Conservation (phyloP, 2,888 invertebrate species). For the Brachyopa scutellaris region DNA sequence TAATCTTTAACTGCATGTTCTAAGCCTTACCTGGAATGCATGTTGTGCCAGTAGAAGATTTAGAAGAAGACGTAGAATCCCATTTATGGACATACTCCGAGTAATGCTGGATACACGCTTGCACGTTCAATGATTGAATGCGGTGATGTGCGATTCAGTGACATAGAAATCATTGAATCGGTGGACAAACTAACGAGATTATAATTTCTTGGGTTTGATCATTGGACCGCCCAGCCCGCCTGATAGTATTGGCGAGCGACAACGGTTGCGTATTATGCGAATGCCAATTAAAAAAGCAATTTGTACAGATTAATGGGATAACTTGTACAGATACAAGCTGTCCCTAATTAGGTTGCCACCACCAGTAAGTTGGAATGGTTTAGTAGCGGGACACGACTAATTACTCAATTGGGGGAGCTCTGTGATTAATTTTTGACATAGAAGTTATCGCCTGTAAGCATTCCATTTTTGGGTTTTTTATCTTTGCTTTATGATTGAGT, state of each 20-base stretch:
- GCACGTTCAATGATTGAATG: neutral
- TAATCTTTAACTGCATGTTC: neutral
- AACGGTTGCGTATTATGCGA: neutral
- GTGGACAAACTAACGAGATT: slow-evolving; percentile 30
- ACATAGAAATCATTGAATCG: slow-evolving; percentile 3
- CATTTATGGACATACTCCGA: neutral
- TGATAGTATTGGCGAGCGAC: neutral
- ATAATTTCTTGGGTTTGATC: slow-evolving; percentile 33
- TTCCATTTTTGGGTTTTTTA: neutral
- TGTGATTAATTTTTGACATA: slow-evolving; percentile 21
- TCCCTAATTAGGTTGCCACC: slow-evolving; percentile 2
- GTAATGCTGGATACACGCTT: too few species aligned
- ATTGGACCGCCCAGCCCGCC: neutral
- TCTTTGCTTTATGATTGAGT: too few species aligned
- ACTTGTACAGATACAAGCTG: slow-evolving; percentile 14
- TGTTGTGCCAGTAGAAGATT: neutral
- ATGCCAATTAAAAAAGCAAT: slow-evolving; percentile 44
- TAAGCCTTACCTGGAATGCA: slow-evolving; percentile 28
- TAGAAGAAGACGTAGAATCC: neutral
- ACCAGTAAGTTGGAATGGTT: too few species aligned
- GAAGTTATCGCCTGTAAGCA: neutral
- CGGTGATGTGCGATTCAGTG: neutral
- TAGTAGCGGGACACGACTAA: slow-evolving; percentile 14
- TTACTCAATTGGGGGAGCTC: slow-evolving; percentile 23
- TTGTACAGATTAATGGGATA: slow-evolving; percentile 42